Evolutionary conservation across 2,797 vertebrate genomes (phyloP).

Genomic region (Champsocephalus gunnari): DNA sequence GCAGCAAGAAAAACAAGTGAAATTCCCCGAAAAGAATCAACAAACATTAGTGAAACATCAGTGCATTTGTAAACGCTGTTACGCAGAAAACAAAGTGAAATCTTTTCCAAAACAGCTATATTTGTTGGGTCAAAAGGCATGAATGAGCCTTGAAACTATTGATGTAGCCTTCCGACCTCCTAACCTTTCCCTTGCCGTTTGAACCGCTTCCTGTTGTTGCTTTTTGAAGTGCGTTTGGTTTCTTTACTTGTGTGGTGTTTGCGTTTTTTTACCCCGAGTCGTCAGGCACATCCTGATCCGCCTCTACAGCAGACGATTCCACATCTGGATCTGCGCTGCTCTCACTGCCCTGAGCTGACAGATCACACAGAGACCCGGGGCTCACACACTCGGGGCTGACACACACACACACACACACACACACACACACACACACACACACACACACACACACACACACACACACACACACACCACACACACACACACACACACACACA

Average conservation of each 20-base stretch:
- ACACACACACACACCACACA: slow-evolving; percentile 5
- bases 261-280: slow-evolving; percentile 70
- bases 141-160: not conserved
- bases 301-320: slow-evolving; percentile 83
- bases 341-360: slow-evolving; percentile 81
- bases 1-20: not conserved
- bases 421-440: not conserved
- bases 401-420: slow-evolving; percentile 7
- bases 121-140: not conserved
- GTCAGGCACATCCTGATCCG: slow-evolving; percentile 81
- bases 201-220: not conserved
- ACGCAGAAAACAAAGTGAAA: not conserved
- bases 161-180: not conserved
- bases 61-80: not conserved
- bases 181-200: not conserved
- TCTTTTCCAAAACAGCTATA: not conserved
- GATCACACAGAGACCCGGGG: slow-evolving; percentile 72
- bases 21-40: not conserved
- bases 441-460: slow-evolving; percentile 11
- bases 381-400: slow-evolving; percentile 54
- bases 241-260: not conserved
- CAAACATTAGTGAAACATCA: not conserved
- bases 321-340: slow-evolving; percentile 79
- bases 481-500: slow-evolving; percentile 9
- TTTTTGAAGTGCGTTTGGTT: not conserved